Evolutionary conservation across 2,888 invertebrate species (phyloP).

Genomic region (Craniophora ligustri): DNA sequence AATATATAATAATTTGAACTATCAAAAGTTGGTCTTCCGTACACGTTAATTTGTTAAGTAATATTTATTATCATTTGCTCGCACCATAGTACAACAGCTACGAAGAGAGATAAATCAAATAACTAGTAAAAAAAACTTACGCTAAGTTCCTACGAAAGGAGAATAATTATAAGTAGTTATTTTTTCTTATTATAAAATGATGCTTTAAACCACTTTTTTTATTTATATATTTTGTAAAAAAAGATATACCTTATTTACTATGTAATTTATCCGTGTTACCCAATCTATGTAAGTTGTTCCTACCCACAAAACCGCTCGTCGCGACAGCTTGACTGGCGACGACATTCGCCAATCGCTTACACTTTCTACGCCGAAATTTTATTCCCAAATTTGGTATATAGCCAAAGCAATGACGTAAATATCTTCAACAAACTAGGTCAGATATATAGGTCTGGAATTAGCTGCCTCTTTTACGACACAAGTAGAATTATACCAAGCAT

Average conservation of each 20-base stretch:
- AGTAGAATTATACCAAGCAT: slow-evolving; percentile 30
- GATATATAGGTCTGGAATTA: slow-evolving; percentile 65
- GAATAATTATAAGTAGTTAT: no score
- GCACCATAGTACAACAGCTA: no score
- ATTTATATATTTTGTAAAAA: no score
- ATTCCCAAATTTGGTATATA: slow-evolving; percentile 75
- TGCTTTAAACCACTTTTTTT: no score
- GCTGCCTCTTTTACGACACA: slow-evolving; percentile 36
- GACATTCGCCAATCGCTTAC: slow-evolving; percentile 22
- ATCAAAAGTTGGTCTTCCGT: no score
- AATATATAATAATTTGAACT: slow-evolving; percentile 19
- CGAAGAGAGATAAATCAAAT: no score
- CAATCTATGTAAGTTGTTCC: not conserved
- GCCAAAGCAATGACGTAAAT: slow-evolving; percentile 78
- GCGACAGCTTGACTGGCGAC: slow-evolving; percentile 28
- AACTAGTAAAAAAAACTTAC: no score
- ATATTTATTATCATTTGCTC: no score
- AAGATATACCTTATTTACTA: no score
- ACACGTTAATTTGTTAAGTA: no score
- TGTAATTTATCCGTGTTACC: not conserved
- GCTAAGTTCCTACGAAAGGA: no score
- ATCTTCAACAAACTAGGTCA: slow-evolving; percentile 78
- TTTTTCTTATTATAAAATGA: no score
- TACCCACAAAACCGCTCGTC: not conserved
- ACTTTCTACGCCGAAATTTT: slow-evolving; percentile 57